Evolutionary conservation across 1,140 invertebrate species (phyloP), one percentile per base, ranked within the genome.

Genomic region (Meloidogyne exigua): DNA sequence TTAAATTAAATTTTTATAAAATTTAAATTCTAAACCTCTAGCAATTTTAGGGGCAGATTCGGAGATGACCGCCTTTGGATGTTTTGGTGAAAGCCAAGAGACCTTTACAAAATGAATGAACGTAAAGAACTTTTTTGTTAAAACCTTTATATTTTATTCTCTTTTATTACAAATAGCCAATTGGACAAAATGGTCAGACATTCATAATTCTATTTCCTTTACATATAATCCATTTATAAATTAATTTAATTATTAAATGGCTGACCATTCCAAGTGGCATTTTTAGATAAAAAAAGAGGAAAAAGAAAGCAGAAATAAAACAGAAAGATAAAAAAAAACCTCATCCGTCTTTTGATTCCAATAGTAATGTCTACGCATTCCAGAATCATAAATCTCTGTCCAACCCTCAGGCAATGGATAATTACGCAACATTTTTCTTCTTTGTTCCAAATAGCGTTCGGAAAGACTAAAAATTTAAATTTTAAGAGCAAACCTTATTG

Each of bases 391-490:
- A 62, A 86, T 80, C 88, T 98, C 94, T 85, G 92, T 91, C 96
- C 96, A 99, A 66, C 92, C 92, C 70, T 92, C 90, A 0, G 95
- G 94, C 66, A 99, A 87, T 0, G 96, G 95, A 90, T 96, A 98
- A 83, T 93, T 92, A 76, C 92, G 91, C 42, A 97, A 87, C 86
- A 97, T 91, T 88, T 91, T 91, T 76, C 91, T 89, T 83, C 93
- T 92, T 76, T 90, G 90, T 79, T 91, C 91, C 70, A 94, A 88
- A 88, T 95, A 94, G 83, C 91, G 76, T 82, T 91, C 77, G 91
- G 90, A 75, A 74, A 87, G 26, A 91, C 91, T 81, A 3, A 76
- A 79, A 23, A n/a, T n/a, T n/a, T n/a, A n/a, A 10, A 26, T 75
- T 75, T 23, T 44, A 49, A 49, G 13, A 49, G n/a, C n/a, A 49